Base-by-base conservation (phyloP, 53 echinoderm and acorn worm species). In the Zoroaster sp. region DNA sequence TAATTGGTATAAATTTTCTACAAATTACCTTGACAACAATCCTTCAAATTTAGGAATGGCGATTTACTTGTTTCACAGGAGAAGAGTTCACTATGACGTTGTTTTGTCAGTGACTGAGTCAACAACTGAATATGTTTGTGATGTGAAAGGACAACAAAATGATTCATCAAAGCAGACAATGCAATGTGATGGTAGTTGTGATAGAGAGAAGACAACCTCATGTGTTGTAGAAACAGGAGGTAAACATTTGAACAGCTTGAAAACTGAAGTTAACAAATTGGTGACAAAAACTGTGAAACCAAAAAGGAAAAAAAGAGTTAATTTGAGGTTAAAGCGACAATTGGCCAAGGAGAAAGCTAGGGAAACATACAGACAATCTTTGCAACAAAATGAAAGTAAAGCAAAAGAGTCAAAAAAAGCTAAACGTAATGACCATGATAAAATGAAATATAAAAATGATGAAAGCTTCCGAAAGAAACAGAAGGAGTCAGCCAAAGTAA, bases 281-380 rank as follows among this genome's bases (percentile, higher is more conserved):
- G 41, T 25, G 91, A 18, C 83, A 91, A 63, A 46, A 83, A 36
- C 85, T 88, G 38, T 71, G 91, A 45, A 33, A 51, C 0, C 92
- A 90, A 69, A 92, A 80, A 85, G 45, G 75, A n/a, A 34, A 34
- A 69, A 34, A 69, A 31, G 69, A 4, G 69, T 9, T 5, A 69
- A 4, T 69, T 31, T 69, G 7, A 69, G 32, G 33, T 10, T 33
- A 34, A 69, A 69, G 3, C 1, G 2, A 31, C 2, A 69, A 33
- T 4, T 55, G 28, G 1, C 1, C 31, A 69, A 33, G 15, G 35
- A 69, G 33, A 69, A 69, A 69, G 69, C 32, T 11, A 33, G 69
- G 72, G 81, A 81, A 72, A 49, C 46, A 89, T 72, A 89, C 79
- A 88, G 41, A 3, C 36, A 41, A 34, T 28, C 3, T 76, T 76